phyloP scores from a whole-genome alignment of 1,140 invertebrate genomes.

The Heliconius hewitsoni region DNA sequence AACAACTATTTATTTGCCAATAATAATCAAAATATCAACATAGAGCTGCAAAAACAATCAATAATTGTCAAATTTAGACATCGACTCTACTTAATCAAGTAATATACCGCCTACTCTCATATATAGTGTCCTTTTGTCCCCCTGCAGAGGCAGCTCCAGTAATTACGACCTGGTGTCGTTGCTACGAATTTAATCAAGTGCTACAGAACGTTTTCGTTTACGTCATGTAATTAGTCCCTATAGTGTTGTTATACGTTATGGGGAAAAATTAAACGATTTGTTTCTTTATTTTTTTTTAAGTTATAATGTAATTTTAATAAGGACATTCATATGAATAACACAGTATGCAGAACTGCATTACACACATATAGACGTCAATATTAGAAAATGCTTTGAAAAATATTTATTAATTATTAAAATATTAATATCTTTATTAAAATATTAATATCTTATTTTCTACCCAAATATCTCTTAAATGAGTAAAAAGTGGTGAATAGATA shows the following conservation, averaged over 20 bases:
- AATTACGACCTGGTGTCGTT: conserved; percentile 17
- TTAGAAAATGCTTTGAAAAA: too few species aligned
- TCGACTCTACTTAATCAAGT: conserved; percentile 3
- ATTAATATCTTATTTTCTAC: too few species aligned
- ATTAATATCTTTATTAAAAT: too few species aligned
- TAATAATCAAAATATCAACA: neutral
- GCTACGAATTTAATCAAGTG: conserved; percentile 25
- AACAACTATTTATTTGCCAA: neutral
- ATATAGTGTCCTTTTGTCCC: neutral
- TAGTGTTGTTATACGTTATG: neutral
- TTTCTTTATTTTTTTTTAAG: neutral
- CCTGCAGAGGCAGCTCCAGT: conserved; percentile 14
- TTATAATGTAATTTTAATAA: too few species aligned
- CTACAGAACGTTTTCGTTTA: conserved; percentile 17
- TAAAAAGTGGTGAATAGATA: too few species aligned
- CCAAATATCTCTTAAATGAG: too few species aligned
- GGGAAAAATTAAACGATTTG: neutral
- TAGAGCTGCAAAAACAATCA: neutral
- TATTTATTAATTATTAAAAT: too few species aligned
- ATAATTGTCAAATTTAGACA: neutral
- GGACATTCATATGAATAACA: too few species aligned
- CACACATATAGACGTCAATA: too few species aligned
- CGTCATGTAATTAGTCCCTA: conserved; percentile 9
- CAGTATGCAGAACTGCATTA: too few species aligned
- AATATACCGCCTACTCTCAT: neutral